phyloP scores from a whole-genome alignment of 2,797 vertebrate species.

The Peromyscus aztecus region DNA sequence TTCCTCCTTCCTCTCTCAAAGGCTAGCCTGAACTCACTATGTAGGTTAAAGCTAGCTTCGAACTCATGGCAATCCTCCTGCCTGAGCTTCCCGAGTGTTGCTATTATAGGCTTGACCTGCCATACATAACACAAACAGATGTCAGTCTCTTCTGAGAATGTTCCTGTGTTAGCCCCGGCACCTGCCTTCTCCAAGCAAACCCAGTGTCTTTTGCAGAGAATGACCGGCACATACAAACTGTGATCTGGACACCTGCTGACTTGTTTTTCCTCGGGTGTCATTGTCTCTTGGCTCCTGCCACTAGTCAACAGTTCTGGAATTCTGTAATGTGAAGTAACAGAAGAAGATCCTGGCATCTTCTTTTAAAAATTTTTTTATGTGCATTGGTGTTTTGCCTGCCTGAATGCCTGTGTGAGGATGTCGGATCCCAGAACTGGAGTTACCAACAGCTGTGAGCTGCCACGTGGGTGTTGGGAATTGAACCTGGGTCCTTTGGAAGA shows the following conservation, averaged over 20 bases:
- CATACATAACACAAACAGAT: not conserved
- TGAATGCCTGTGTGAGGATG: not conserved
- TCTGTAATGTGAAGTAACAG: not conserved
- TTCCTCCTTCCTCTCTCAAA: not conserved
- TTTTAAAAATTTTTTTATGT: not conserved
- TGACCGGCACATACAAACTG: not conserved
- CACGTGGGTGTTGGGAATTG: not conserved
- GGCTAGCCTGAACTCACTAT: not conserved
- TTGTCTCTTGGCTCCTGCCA: not conserved
- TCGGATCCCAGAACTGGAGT: not conserved
- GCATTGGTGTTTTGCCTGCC: not conserved
- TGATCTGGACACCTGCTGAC: not conserved
- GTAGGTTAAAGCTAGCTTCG: not conserved
- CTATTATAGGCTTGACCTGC: not conserved
- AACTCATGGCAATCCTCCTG: not conserved
- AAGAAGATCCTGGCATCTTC: not conserved
- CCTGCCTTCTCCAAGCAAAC: not conserved
- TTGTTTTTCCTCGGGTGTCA: not conserved
- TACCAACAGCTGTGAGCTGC: not conserved
- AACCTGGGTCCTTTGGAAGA: not conserved
- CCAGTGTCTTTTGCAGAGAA: constrained; percentile 1
- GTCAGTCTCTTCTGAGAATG: not conserved
- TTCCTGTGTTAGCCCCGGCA: not conserved
- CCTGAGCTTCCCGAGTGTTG: not conserved
- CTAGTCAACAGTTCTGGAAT: not conserved